Base-by-base conservation (phyloP, 2,797 vertebrate species). In the Martes flavigula region DNA sequence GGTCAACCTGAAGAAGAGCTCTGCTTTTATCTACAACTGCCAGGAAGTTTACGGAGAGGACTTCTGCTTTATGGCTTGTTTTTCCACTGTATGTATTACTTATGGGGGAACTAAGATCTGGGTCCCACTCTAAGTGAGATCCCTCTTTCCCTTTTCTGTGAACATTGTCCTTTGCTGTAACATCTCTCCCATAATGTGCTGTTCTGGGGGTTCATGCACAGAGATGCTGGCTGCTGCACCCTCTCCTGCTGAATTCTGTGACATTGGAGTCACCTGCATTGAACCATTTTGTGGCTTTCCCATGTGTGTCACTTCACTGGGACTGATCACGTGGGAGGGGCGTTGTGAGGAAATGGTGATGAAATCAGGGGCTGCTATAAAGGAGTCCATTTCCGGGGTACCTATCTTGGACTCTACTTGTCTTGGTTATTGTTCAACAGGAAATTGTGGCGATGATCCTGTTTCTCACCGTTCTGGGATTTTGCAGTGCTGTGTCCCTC, bases 391-490 rank as follows among this genome's bases (percentile, higher is more conserved):
- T 23, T 40, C 27, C 30, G 54, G 54, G 56, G 17, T 27, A 64
- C 11, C 64, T 35, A 9, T 12, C 72, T 3, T 6, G 4, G 51
- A 32, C 48, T 7, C 12, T 10, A 17, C 51, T 38, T 51, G 23
- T 40, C 27, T 94, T 43, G 78, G 5, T 46, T 81, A 5, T 27
- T 48, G 56, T 38, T 88, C 72, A 43, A 95, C 54, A 98, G 98
- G 93, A 96, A 84, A 48, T 97, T 7, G 93, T 97, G 73, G 14
- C 20, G 0, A 87, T 96, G 86, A 91, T 95, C 51, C 91, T 98
- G 88, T 90, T 97, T 72, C 92, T 98, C 87, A 98, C 97, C 20
- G 1, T 97, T 35, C 64, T 98, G 96, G 97, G 83, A 3, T 93
- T 98, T 15, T 95, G 83, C 10, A 94, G 86, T 15, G 82, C 97